These are phyloP conservation scores for Hippocampus guttulatus DNA, from an alignment of 2,113 vertebrate species.

Conservation along the genomic window DNA sequence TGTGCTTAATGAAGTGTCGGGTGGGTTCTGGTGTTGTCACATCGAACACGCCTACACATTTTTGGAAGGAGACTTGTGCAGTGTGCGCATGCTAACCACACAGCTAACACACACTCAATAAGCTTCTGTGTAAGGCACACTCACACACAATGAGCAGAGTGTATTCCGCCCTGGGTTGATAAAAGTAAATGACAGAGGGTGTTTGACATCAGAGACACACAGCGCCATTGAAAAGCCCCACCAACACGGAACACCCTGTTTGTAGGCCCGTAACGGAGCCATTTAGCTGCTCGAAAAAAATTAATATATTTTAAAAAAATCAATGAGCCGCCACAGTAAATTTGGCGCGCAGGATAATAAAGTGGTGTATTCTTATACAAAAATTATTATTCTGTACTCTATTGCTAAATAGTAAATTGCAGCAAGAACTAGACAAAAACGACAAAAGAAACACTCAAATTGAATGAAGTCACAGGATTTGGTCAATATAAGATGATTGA, in stretches of 20 bases:
- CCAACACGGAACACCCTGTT: background rate
- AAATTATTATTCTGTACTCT: background rate
- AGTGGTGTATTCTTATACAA: background rate
- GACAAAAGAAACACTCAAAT: background rate
- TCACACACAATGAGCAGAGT: slow-evolving; percentile 68
- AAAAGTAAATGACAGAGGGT: slow-evolving; percentile 43
- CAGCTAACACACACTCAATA: slow-evolving; percentile 41
- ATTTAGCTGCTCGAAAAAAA: slow-evolving; percentile 1
- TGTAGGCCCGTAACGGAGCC: slow-evolving; percentile 4
- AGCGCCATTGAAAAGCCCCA: slow-evolving; percentile 26
- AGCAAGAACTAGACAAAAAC: background rate
- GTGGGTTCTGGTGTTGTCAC: slow-evolving; percentile 1
- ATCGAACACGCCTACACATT: slow-evolving; percentile 16
- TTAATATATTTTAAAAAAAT: too few species aligned
- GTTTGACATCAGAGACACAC: slow-evolving; percentile 42
- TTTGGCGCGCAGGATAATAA: background rate
- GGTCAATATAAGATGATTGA: background rate
- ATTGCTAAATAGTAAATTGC: background rate
- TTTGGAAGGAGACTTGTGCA: slow-evolving; percentile 10
- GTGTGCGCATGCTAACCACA: slow-evolving; percentile 28
- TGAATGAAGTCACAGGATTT: background rate
- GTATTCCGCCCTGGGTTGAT: slow-evolving; percentile 52
- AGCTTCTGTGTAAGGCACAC: slow-evolving; percentile 37
- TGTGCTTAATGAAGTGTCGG: background rate
- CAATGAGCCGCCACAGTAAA: background rate